These are phyloP conservation scores for Notamacropus eugenii DNA, from an alignment of 2,797 vertebrate species.

Conservation along the genomic window DNA sequence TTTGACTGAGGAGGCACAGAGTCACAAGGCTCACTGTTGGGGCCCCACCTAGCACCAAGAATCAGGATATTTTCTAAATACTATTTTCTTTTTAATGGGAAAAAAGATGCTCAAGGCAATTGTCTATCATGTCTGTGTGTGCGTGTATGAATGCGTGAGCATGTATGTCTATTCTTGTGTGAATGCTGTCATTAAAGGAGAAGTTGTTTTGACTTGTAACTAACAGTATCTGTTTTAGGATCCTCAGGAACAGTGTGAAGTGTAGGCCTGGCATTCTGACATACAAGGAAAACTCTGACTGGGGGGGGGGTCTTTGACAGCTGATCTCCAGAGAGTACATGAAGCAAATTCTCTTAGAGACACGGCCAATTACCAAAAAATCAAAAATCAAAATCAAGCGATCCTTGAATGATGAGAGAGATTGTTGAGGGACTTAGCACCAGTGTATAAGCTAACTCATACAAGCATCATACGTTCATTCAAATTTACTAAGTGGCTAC, in stretches of 20 bases:
- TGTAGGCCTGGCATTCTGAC: conserved; percentile 25
- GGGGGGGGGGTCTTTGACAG: not conserved
- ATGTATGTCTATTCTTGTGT: not conserved
- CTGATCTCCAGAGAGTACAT: not conserved
- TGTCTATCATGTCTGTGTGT: not conserved
- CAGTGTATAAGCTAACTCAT: not conserved
- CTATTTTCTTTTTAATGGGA: not conserved
- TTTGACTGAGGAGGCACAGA: not conserved
- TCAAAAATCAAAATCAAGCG: not conserved
- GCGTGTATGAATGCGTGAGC: not conserved
- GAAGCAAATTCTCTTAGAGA: not conserved
- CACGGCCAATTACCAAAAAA: not conserved
- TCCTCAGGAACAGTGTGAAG: not conserved
- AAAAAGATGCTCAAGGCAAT: not conserved
- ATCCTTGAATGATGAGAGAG: not conserved
- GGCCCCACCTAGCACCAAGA: not conserved
- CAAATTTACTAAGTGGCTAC: not conserved
- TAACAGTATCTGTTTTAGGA: conserved; percentile 34
- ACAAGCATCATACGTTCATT: not conserved
- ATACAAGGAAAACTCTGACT: not conserved
- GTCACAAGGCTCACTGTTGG: not conserved
- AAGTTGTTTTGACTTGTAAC: not conserved
- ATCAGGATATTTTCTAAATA: not conserved
- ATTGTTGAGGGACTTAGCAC: not conserved
- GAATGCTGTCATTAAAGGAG: conserved; percentile 44